A percentile compares a stretch with the other conserved stretches of the same genome.
These are phyloP conservation scores for Drosophila kambysellisi DNA, from an alignment of 2,888 invertebrate species.

Conservation along the genomic window DNA sequence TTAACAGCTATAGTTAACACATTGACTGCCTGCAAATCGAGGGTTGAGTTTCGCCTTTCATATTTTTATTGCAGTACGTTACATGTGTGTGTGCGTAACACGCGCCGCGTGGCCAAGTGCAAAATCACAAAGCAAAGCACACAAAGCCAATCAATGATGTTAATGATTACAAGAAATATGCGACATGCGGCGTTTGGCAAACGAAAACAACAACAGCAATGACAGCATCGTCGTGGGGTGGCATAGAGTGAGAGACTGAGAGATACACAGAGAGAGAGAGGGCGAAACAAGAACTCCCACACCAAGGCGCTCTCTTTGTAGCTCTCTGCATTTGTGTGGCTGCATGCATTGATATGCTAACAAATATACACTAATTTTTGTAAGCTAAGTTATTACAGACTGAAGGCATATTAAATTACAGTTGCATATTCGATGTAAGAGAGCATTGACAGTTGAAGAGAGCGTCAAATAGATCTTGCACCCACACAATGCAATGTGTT, in stretches of 20 bases:
- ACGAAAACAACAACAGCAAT: slow-evolving; percentile 52
- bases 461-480: slow-evolving; percentile 23
- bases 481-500: neutral
- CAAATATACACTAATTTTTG: slow-evolving; percentile 14
- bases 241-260: neutral
- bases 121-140: slow-evolving; percentile 63
- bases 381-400: neutral
- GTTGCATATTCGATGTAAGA: neutral
- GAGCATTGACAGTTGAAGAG: neutral
- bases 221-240: slow-evolving; percentile 37
- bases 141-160: slow-evolving; percentile 65
- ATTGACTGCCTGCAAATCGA: slow-evolving; percentile 18
- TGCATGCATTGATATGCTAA: slow-evolving; percentile 21
- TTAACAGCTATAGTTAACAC: slow-evolving; percentile 40
- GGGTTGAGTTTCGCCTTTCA: slow-evolving; percentile 30
- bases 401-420: slow-evolving; percentile 11
- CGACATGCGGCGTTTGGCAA: slow-evolving; percentile 56
- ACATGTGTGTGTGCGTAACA: slow-evolving; percentile 21
- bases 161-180: slow-evolving; percentile 59
- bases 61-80: slow-evolving; percentile 31
- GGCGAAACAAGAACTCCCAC: slow-evolving; percentile 45
- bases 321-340: slow-evolving; percentile 45
- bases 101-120: slow-evolving; percentile 59
- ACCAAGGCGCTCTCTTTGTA: slow-evolving; percentile 34
- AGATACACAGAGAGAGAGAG: slow-evolving; percentile 3